Percentiles rank a stretch among this genome's conserved stretches.
phyloP scores from a whole-genome alignment of 2,888 invertebrate species.

The Siphlonurus alternatus region DNA sequence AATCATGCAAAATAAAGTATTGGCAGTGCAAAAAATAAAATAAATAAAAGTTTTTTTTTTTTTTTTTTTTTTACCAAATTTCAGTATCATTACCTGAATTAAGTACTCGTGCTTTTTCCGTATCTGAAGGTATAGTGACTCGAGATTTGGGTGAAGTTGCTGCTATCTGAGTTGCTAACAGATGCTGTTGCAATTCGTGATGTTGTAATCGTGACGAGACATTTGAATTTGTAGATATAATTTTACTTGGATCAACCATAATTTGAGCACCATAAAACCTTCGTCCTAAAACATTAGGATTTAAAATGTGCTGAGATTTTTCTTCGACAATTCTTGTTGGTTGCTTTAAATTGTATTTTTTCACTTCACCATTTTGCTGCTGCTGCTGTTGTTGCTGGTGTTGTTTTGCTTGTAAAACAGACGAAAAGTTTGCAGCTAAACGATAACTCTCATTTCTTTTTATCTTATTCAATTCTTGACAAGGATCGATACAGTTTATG shows the following conservation, averaged over 20 bases:
- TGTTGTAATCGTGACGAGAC: neutral
- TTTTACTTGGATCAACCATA: slow-evolving; percentile 18
- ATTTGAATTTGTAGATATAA: slow-evolving; percentile 4
- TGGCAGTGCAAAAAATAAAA: neutral
- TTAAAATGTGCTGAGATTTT: slow-evolving; percentile 14
- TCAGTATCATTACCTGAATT: slow-evolving; percentile 50
- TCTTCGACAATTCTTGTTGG: slow-evolving; percentile 2
- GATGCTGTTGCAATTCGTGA: neutral
- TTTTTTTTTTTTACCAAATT: slow-evolving; percentile 58
- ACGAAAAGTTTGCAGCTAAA: slow-evolving; percentile 53
- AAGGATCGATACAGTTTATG: slow-evolving; percentile 7
- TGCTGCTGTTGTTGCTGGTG: no score
- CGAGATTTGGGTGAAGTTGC: slow-evolving; percentile 16
- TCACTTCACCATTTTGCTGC: slow-evolving; percentile 2
- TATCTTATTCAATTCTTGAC: slow-evolving; percentile 28
- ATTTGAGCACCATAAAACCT: slow-evolving; percentile 25
- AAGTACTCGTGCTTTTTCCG: slow-evolving; percentile 45
- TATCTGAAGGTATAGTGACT: slow-evolving; percentile 35
- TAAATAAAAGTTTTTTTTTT: no score
- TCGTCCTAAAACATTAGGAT: slow-evolving; percentile 22
- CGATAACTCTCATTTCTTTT: slow-evolving; percentile 75
- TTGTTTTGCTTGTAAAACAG: slow-evolving; percentile 2
- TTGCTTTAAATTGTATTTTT: neutral
- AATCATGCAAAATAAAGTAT: neutral
- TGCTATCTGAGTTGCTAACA: slow-evolving; percentile 30